Conservation (phyloP, 2,888 invertebrate genomes). For the Drosophila rellima region DNA sequence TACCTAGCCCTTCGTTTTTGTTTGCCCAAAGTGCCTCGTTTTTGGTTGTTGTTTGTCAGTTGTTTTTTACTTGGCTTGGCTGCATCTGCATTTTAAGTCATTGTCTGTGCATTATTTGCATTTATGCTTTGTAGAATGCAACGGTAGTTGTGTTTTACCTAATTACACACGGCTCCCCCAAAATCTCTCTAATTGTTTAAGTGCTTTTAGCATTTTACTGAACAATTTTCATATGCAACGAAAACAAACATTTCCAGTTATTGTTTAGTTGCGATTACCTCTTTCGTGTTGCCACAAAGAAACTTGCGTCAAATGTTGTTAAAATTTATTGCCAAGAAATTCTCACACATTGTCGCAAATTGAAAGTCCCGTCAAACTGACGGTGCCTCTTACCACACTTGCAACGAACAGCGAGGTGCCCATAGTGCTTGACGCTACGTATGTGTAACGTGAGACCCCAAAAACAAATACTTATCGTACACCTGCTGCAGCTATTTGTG, state of each 20-base stretch:
- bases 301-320: slow-evolving; percentile 59
- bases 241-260: slow-evolving; percentile 48
- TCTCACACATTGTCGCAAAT: slow-evolving; percentile 79
- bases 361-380: slow-evolving; percentile 51
- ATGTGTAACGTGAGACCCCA: slow-evolving; percentile 71
- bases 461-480: slow-evolving; percentile 37
- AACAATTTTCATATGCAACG: slow-evolving; percentile 66
- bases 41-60: slow-evolving; percentile 35
- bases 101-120: slow-evolving; percentile 61
- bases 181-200: slow-evolving; percentile 74
- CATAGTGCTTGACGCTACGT: slow-evolving; percentile 40
- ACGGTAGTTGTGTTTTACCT: slow-evolving; percentile 76
- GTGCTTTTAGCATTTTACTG: slow-evolving; percentile 77
- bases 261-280: slow-evolving; percentile 39
- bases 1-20: slow-evolving; percentile 47
- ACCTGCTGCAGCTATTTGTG: slow-evolving; percentile 49
- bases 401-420: slow-evolving; percentile 10
- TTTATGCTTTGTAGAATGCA: slow-evolving; percentile 58
- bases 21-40: slow-evolving; percentile 59
- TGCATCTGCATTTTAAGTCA: slow-evolving; percentile 31
- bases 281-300: slow-evolving; percentile 31
- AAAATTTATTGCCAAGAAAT: slow-evolving; percentile 76
- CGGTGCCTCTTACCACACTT: slow-evolving; percentile 20
- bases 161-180: slow-evolving; percentile 67
- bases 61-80: slow-evolving; percentile 22